A percentile compares a stretch with the other conserved stretches of the same genome.
Conservation (phyloP, 2,888 invertebrate genomes). For the Falcaria lacertinaria region DNA sequence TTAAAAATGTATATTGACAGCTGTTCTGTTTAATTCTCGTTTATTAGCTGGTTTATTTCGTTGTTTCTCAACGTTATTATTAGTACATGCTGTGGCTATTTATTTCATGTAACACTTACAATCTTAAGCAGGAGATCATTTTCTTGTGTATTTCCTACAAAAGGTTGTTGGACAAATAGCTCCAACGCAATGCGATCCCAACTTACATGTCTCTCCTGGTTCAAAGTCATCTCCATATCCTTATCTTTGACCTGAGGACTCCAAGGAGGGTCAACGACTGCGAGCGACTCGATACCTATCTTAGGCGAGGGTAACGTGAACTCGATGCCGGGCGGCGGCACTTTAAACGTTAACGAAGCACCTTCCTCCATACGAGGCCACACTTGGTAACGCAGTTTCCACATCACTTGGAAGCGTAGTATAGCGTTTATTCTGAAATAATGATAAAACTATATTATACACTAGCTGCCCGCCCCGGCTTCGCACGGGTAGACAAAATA, state of each 20-base stretch:
- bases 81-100: no score
- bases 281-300: constrained; percentile 96
- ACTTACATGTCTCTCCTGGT: constrained; percentile 96
- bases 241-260: constrained; percentile 98
- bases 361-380: constrained; percentile 99
- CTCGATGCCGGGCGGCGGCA: constrained; percentile 99
- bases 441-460: constrained; percentile 42
- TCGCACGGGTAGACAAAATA: no score
- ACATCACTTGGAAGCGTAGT: constrained; percentile 92
- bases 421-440: constrained; percentile 69
- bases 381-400: constrained; percentile 98
- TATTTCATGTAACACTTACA: no score
- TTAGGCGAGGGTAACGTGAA: constrained; percentile 99
- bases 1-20: no score
- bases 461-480: no score
- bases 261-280: constrained; percentile 99
- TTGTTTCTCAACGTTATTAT: no score
- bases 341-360: constrained; percentile 97
- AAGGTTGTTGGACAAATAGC: no score
- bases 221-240: constrained; percentile 98
- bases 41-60: no score
- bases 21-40: no score
- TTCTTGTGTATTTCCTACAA: no score
- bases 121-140: no score
- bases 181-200: no score